Evolutionary conservation across 2,113 vertebrate genomes (phyloP).

Genomic region (Vulpes lagopus): DNA sequence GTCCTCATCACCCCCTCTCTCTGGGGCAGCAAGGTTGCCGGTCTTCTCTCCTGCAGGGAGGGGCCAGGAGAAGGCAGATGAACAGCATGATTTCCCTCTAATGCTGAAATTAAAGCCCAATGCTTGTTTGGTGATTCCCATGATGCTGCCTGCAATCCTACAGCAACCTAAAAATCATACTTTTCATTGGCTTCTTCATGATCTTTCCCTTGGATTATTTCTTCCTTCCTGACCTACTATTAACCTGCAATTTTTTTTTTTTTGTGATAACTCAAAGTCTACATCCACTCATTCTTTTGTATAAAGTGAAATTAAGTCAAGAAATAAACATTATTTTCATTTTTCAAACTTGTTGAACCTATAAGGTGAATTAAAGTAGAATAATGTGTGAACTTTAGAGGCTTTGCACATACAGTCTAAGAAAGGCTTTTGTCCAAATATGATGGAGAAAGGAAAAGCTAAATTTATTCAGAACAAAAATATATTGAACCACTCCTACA

Average conservation of each 20-base stretch:
- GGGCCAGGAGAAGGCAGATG: no score
- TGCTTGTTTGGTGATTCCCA: fast-evolving
- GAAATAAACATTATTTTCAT: neutral
- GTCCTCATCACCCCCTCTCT: neutral
- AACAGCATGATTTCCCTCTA: fast-evolving
- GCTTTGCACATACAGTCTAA: neutral
- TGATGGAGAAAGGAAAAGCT: neutral
- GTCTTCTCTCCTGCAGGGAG: neutral
- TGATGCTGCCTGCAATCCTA: neutral
- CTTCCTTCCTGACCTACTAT: neutral
- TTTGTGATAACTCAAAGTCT: neutral
- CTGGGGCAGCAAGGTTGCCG: no score
- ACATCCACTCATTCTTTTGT: neutral
- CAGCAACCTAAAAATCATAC: neutral
- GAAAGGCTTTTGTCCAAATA: neutral
- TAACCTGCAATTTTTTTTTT: neutral
- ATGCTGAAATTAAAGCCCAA: neutral
- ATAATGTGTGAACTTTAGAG: neutral
- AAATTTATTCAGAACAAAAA: neutral
- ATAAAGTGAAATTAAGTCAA: neutral
- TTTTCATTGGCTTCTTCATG: neutral
- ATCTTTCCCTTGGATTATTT: neutral
- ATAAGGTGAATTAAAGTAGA: neutral
- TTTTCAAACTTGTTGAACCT: neutral
- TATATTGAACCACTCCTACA: neutral